phyloP scores from a whole-genome alignment of 2,113 vertebrate genomes.

The Tyto alba region DNA sequence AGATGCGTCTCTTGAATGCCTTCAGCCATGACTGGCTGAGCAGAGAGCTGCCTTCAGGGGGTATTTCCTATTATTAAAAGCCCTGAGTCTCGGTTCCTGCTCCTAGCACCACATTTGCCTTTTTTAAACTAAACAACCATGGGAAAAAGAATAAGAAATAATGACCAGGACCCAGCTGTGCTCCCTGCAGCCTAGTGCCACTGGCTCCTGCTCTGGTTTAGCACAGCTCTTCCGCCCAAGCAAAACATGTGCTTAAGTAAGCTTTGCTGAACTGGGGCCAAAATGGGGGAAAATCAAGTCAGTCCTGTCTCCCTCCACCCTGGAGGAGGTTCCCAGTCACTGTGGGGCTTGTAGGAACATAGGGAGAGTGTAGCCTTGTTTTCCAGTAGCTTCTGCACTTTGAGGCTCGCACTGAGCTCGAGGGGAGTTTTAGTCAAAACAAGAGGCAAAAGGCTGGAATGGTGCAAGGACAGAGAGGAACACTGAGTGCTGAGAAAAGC shows the following conservation, averaged over 20 bases:
- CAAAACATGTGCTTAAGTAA: not conserved
- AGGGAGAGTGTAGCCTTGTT: not conserved
- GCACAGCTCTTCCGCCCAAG: not conserved
- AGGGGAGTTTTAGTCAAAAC: not conserved
- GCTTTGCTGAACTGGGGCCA: not conserved
- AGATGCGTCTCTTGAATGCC: not conserved
- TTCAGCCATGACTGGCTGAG: not conserved
- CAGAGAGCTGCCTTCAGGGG: not conserved
- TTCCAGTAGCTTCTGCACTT: not conserved
- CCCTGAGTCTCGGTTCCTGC: not conserved
- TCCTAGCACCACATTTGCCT: not conserved
- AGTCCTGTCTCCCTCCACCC: not conserved
- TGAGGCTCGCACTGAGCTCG: not conserved
- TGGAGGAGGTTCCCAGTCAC: not conserved
- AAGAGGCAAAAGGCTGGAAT: not conserved
- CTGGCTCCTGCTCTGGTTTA: not conserved
- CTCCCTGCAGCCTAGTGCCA: not conserved
- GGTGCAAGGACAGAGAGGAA: not conserved
- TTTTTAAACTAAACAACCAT: not conserved
- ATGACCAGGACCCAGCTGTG: not conserved
- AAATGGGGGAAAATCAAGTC: not conserved
- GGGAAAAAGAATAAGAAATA: not conserved
- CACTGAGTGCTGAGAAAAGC: not conserved
- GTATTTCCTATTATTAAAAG: not conserved
- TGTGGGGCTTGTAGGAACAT: rapidly evolving